phyloP scores from a whole-genome alignment of 2,797 vertebrate genomes.

The Esox lucius region DNA sequence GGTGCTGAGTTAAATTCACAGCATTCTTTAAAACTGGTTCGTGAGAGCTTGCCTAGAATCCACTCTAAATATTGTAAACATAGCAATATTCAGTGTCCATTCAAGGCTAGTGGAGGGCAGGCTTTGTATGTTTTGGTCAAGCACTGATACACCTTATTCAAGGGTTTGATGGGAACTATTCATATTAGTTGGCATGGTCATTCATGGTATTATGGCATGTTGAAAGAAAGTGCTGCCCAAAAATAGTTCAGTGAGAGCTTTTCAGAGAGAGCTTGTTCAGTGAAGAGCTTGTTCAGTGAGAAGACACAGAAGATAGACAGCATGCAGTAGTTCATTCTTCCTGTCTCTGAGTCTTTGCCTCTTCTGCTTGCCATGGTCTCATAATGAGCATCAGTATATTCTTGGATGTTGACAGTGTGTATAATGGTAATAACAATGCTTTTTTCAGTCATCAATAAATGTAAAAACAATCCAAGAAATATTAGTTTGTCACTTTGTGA shows the following conservation, averaged over 20 bases:
- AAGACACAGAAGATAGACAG: conserved; percentile 18
- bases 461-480: neutral
- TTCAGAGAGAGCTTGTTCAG: neutral
- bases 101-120: conserved; percentile 2
- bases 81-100: neutral
- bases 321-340: conserved; percentile 37
- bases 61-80: neutral
- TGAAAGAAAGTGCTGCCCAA: conserved; percentile 5
- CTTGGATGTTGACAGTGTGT: conserved; percentile 29
- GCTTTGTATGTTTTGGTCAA: conserved; percentile 17
- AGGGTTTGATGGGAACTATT: conserved; percentile 4
- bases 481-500: neutral
- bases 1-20: conserved; percentile 56
- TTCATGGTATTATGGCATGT: conserved; percentile 22
- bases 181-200: conserved; percentile 18
- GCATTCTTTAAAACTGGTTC: neutral
- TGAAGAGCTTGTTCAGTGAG: neutral
- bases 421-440: conserved; percentile 23
- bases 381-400: conserved; percentile 33
- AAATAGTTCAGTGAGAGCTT: conserved; percentile 4
- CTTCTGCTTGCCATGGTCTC: conserved; percentile 37
- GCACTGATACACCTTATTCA: conserved; percentile 3
- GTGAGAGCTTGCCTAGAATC: neutral
- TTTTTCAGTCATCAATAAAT: conserved; percentile 50
- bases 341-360: conserved; percentile 36